Percentiles rank a stretch among this genome's conserved stretches.
Evolutionary conservation across 2,113 vertebrate species (phyloP).

Genomic region (Mionectes macconnelli): DNA sequence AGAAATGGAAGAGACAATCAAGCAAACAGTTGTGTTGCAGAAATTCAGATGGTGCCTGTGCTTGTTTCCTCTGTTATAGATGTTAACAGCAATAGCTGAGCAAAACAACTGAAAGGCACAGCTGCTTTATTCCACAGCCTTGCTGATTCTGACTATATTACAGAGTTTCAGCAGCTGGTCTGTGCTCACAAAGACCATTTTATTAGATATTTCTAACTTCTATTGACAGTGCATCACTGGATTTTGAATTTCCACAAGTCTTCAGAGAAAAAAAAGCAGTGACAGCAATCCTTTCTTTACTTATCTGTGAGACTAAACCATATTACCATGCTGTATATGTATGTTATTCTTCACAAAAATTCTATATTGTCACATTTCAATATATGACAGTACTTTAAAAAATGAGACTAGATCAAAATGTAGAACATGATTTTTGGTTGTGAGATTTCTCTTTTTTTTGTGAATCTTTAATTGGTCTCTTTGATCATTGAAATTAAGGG

Average conservation of each 20-base stretch:
- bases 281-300: conserved; percentile 21
- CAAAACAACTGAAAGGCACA: conserved; percentile 65
- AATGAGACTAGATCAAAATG: conserved; percentile 29
- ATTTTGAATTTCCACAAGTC: conserved; percentile 55
- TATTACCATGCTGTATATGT: conserved; percentile 22
- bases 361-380: conserved; percentile 19
- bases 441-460: not conserved
- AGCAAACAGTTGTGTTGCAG: not conserved
- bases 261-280: conserved; percentile 39
- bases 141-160: conserved; percentile 67
- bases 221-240: conserved; percentile 51
- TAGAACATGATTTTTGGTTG: not conserved
- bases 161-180: conserved; percentile 69
- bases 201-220: conserved; percentile 72
- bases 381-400: conserved; percentile 34
- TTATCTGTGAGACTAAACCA: not conserved
- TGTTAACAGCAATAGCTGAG: conserved; percentile 36
- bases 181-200: conserved; percentile 69
- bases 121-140: conserved; percentile 72
- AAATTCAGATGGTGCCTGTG: conserved; percentile 9
- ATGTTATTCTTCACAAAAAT: conserved; percentile 30
- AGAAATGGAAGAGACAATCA: not conserved
- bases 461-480: not conserved
- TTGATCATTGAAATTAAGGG: not conserved
- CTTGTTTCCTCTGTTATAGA: conserved; percentile 47